These are phyloP conservation scores for Sussaba pulchella DNA, from an alignment of 2,888 invertebrate genomes.

Conservation along the genomic window DNA sequence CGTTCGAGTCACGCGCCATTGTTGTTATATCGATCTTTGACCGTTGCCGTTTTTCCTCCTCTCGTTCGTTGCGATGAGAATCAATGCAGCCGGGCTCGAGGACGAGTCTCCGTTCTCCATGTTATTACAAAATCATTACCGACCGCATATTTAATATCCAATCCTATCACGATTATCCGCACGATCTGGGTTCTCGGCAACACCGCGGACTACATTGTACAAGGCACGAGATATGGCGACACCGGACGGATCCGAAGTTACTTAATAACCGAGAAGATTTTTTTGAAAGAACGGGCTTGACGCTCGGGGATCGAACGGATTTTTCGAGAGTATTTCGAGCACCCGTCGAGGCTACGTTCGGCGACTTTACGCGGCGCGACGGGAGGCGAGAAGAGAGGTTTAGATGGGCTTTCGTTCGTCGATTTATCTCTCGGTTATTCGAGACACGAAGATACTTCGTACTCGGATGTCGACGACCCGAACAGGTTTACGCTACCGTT, in stretches of 20 bases:
- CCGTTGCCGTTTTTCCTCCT: no score
- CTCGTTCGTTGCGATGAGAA: constrained; percentile 15
- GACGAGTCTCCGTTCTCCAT: constrained; percentile 3
- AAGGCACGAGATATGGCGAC: no score
- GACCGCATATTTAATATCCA: constrained; percentile 51
- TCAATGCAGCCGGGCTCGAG: constrained; percentile 32
- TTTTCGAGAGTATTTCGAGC: constrained; percentile 7
- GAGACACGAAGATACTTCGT: constrained; percentile 56
- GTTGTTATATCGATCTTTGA: neutral
- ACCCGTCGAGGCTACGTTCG: neutral
- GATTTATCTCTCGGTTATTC: constrained; percentile 62
- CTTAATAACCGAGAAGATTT: constrained; percentile 57
- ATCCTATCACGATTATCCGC: neutral
- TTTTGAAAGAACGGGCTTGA: constrained; percentile 52
- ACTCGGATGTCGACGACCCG: constrained; percentile 48
- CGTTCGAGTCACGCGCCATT: neutral
- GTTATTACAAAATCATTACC: constrained; percentile 63
- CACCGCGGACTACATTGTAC: neutral
- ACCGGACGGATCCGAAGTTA: constrained; percentile 10
- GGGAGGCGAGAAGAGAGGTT: neutral
- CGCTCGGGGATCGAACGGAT: constrained; percentile 13
- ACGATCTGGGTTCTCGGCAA: neutral
- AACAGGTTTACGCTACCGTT: constrained; percentile 43
- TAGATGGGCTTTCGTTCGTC: constrained; percentile 8
- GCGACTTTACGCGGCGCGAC: neutral